Evolutionary conservation across 2,888 invertebrate genomes (phyloP), one percentile per base, ranked within the genome.

Genomic region (Teinopalpus imperialis): DNA sequence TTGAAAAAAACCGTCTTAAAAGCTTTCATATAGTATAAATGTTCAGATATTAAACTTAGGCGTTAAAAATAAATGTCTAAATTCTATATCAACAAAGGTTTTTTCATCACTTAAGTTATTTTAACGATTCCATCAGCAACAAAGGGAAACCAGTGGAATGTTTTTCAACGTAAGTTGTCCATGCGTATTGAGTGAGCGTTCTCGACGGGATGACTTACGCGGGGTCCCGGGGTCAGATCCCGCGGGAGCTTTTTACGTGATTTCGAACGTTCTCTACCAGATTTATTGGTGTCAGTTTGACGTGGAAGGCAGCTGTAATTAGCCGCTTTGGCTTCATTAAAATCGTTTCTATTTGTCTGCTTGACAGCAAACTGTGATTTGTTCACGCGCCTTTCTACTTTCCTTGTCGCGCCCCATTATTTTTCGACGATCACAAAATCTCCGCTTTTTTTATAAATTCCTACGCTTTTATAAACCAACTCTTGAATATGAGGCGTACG

Each of bases 311-410:
- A 73, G 68, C 71, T 66, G 80, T 79, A 81, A 81, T 79, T 76
- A 73, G 71, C 61, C 66, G 58, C 63, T 65, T 58, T 66, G 59
- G 71, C 66, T 73, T 86, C 86, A 82, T 88, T 87, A 88, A 87
- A 79, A 86, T 86, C n/a, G 74, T 63, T 78, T 75, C 65, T 63
- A 76, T 83, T 82, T 71, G 81, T 80, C 63, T 56, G 56, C 59
- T 53, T 69, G 79, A 78, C 81, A 74, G 62, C 57, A 24, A 44
- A 42, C 53, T 50, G 75, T 82, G 79, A 85, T 86, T 86, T 82
- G 79, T 83, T 74, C 62, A 58, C 70, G 54, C 51, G 53, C 56
- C 66, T 68, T 69, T 67, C 64, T 70, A 63, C 64, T 66, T 68
- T 63, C 57, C 52, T 56, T 48, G 52, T 34, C 26, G 27, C 32